Percentiles rank a stretch among this genome's conserved stretches.
Evolutionary conservation across 2,113 vertebrate species (phyloP).

Genomic region (Conger conger): DNA sequence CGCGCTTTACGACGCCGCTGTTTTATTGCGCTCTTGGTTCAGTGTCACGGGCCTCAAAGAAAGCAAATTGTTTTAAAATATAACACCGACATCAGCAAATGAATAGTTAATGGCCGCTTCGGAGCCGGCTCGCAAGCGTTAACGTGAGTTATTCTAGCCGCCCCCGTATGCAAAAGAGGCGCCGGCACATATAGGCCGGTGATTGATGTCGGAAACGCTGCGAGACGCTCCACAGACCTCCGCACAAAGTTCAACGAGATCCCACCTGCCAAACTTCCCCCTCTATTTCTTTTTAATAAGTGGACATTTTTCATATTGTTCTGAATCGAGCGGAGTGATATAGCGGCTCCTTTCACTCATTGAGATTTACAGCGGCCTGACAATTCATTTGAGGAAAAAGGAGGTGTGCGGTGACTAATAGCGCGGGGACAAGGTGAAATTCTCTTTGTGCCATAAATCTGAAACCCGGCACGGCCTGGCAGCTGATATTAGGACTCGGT

Average conservation of each 20-base stretch:
- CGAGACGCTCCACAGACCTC: conserved; percentile 36
- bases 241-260: conserved; percentile 28
- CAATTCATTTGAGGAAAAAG: conserved; percentile 6
- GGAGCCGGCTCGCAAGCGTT: conserved; percentile 31
- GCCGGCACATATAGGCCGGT: neutral
- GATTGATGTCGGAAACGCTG: conserved; percentile 40
- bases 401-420: conserved; percentile 18
- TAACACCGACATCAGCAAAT: conserved; percentile 30
- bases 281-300: conserved; percentile 31
- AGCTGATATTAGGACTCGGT: conserved; percentile 30
- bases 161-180: conserved; percentile 32
- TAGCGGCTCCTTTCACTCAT: conserved; percentile 28
- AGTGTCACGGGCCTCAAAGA: neutral
- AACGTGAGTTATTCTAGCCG: conserved; percentile 45
- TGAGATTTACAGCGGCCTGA: conserved; percentile 39
- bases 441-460: conserved; percentile 41
- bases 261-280: conserved; percentile 32
- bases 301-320: conserved; percentile 39
- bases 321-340: conserved; percentile 18
- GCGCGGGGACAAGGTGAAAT: conserved; percentile 31
- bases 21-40: neutral
- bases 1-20: too few relatives aligned
- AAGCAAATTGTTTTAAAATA: neutral
- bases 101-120: conserved; percentile 41
- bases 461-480: conserved; percentile 20